Base-by-base conservation (phyloP, 2,888 invertebrate genomes). In the Microctonus hyperodae region DNA sequence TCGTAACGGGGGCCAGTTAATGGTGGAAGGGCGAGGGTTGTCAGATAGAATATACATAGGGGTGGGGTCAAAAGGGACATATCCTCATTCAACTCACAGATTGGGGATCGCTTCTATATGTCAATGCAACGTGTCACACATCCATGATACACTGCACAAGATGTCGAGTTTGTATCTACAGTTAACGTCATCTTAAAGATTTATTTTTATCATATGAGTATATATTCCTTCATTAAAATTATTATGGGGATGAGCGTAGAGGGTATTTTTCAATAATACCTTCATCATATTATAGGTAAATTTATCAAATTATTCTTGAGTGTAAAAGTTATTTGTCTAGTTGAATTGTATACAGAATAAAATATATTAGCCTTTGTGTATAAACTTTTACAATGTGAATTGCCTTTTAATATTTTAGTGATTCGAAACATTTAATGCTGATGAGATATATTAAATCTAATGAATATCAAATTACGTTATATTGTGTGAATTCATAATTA, bases 51-150 rank as follows among this genome's bases (percentile, higher is more conserved):
- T 48, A 33, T n/a, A 44, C 44, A 16, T 60, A 70, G 74, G 77
- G 83, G 83, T 82, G 83, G 83, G 82, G 83, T 81, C 68, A 59
- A 35, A 37, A 9, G 20, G 53, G 56, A 58, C 65, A 65, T 16
- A 44, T 44, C 44, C 44, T 44, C 70, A 55, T 65, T 64, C 69
- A 62, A 16, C 60, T 16, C 44, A 16, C 44, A 44, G 16, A 64
- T 69, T 53, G 25, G 58, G 58, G 66, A 20, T 51, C 48, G 59
- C 33, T 59, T 57, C 50, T 40, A 56, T 57, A 48, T 65, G 62
- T 68, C 55, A 62, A 63, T 56, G 56, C 56, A 59, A 37, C 60
- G 58, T 40, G 48, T 37, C 9, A 66, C 33, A 28, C 35, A 59
- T 37, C 5, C 16, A 44, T 44, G 16, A 44, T 44, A 0, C 16